Evolutionary conservation across 1,140 invertebrate genomes (phyloP), one percentile per base, ranked within the genome.

Genomic region (Augochlora pura): DNA sequence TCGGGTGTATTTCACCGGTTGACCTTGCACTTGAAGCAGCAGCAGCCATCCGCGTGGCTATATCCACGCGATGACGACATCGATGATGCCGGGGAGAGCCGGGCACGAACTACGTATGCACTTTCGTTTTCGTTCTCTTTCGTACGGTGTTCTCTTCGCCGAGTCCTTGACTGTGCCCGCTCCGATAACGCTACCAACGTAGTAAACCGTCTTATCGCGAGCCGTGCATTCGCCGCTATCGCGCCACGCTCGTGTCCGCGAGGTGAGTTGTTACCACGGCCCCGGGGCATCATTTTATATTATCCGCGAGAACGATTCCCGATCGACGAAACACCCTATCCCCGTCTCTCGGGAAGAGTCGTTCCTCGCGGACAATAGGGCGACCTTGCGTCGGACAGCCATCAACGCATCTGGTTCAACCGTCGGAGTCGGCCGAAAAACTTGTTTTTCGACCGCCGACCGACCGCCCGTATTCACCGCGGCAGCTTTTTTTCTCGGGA

Each of bases 51-150:
- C 63, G 39, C 77, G 62, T 60, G 70, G 39, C 77, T 79, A 66
- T 73, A 79, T 49, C 39, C 38, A 52, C 27, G 21, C 60, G 63
- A 73, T 79, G 77, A 79, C 70, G 52, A 21, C 77, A 79, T 49
- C 52, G 70, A 73, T 59, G 69, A 46, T 54, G 49, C 18, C 75
- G 75, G n/a, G 54, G 7, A 12, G 27, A n/a, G n/a, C n/a, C 27
- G n/a, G 9, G 39, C 21, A 46, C 38, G 12, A 23, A 7, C 60
- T 23, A 39, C 63, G 2, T 32, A 32, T 12, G 39, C 8, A 79
- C 71, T 79, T 79, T 79, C 77, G 52, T 60, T 79, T 79, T 79
- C 77, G 32, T 73, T 66, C 54, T 79, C 77, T 73, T 59, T 65
- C 63, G 46, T 23, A 68, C 9, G 21, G 21, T 8, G 21, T 21